Percentiles rank a stretch among this genome's conserved stretches.
These are phyloP conservation scores for Plestiodon gilberti DNA, from an alignment of 2,113 vertebrate genomes.

Conservation along the genomic window DNA sequence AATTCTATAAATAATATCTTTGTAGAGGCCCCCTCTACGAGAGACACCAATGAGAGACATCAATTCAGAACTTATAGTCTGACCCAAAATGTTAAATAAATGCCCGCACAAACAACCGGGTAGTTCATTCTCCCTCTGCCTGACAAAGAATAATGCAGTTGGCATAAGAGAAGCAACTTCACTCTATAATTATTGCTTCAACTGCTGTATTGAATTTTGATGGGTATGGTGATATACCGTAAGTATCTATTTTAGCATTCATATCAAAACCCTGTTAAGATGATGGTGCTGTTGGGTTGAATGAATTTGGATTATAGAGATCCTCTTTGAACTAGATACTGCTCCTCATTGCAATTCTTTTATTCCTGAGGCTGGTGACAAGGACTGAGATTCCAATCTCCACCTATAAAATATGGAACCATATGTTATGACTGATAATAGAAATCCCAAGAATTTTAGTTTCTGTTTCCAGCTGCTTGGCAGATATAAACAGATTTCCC, in stretches of 20 bases:
- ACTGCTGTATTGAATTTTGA: not conserved
- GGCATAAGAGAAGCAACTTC: not conserved
- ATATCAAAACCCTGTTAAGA: not conserved
- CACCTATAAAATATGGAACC: constrained; percentile 63
- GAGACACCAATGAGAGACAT: not conserved
- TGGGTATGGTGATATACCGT: not conserved
- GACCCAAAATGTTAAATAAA: not conserved
- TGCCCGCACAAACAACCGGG: not conserved
- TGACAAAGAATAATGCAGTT: not conserved
- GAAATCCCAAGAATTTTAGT: constrained; percentile 62
- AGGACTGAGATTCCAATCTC: constrained; percentile 51
- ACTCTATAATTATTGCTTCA: not conserved
- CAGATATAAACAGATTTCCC: constrained; percentile 46
- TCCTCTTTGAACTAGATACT: constrained; percentile 39
- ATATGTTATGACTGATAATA: constrained; percentile 69
- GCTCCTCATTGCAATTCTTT: constrained; percentile 64
- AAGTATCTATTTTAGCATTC: not conserved
- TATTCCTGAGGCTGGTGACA: constrained; percentile 63
- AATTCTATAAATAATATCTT: too few relatives aligned
- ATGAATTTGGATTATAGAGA: constrained; percentile 57
- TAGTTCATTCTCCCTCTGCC: not conserved
- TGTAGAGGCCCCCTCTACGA: not conserved
- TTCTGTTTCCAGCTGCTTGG: constrained; percentile 68
- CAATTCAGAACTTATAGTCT: not conserved
- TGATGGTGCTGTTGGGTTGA: not conserved